Base-by-base conservation (phyloP, 2,888 invertebrate species). In the Apeira syringaria region DNA sequence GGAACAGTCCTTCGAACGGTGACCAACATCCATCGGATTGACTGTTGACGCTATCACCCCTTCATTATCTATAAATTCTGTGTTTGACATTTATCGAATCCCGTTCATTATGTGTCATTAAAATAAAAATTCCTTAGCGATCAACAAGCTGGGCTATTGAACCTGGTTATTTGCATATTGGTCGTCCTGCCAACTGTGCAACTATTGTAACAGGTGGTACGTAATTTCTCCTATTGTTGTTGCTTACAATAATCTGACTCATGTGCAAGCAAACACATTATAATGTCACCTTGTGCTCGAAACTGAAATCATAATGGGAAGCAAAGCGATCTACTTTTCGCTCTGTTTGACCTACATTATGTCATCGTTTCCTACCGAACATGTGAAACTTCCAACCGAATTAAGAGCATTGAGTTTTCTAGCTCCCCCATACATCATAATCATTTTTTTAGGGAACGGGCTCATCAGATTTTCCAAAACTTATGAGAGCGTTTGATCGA, bases 151-250 rank as follows among this genome's bases (percentile, higher is more conserved):
- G 22, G 29, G 41, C 35, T 42, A 12, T 43, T 43, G 36, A 32
- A 31, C 42, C 9, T 13, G 15, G 24, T 3, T 20, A 5, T 3
- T 7, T 26, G 12, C 6, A n/a, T 40, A 29, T 29, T 40, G 30
- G 15, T 27, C 11, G 26, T 20, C 8, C 13, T 11, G 17, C 31
- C 27, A 47, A 28, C 44, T 51, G 47, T 25, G 6, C 24, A 47
- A 45, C 3, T 45, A 42, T 41, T 39, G 11, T 9, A 24, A 22
- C 39, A 48, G 32, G 34, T 50, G 40, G 36, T 6, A 9, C 13
- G n/a, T 40, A 37, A 48, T 51, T 43, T 35, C 18, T 25, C 17
- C 34, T 6, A 48, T 51, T 51, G 51, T 51, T 43, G 30, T 5
- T 5, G 20, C 20, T 38, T 29, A 44, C 38, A 44, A 32, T 37